Conservation (phyloP, 2,797 vertebrate species). For the Odontamblyopus lacepedii region DNA sequence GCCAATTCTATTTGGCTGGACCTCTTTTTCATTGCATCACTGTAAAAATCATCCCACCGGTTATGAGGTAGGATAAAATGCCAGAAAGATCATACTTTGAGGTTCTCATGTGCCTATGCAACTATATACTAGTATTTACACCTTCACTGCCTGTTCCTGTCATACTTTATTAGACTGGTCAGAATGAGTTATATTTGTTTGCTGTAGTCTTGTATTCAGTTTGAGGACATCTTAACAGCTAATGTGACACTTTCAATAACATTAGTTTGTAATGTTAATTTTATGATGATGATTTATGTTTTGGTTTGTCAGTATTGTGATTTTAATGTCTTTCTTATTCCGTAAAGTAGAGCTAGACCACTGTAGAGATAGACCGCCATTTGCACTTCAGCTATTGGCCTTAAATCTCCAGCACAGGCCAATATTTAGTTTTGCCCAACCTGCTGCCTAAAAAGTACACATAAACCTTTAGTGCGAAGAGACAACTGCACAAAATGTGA, state of each 20-base stretch:
- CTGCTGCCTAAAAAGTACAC: no score
- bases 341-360: no score
- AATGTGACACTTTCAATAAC: neutral
- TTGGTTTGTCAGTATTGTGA: no score
- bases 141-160: neutral
- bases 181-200: neutral
- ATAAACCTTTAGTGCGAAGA: no score
- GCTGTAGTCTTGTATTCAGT: neutral
- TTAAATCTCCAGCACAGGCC: no score
- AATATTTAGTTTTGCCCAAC: no score
- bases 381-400: no score
- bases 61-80: neutral
- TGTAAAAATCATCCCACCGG: neutral
- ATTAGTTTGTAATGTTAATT: neutral
- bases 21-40: constrained; percentile 31
- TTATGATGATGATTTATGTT: no score
- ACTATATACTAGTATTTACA: neutral
- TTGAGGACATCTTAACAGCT: neutral
- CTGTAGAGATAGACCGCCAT: no score
- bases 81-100: constrained; percentile 6
- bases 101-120: neutral
- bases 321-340: no score
- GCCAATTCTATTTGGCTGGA: constrained; percentile 34
- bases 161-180: neutral
- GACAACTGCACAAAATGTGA: no score